phyloP scores from a whole-genome alignment of 2,113 vertebrate species.

The Australoheros scitulus region DNA sequence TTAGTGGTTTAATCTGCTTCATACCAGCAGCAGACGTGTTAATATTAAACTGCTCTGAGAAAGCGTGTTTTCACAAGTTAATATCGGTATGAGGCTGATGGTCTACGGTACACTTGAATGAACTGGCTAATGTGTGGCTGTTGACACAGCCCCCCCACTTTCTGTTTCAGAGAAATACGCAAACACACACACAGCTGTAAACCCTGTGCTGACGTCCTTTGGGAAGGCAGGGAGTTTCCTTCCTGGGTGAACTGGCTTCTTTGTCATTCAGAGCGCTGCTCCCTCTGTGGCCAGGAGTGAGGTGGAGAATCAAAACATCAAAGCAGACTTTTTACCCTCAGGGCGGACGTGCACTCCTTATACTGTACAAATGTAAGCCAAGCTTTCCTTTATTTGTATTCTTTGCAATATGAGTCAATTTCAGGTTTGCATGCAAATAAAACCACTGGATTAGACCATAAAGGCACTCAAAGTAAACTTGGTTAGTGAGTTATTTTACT shows the following conservation, averaged over 20 bases:
- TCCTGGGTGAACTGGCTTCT: conserved; percentile 56
- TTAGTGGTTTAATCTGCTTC: not conserved
- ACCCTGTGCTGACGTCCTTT: conserved; percentile 56
- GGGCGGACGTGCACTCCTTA: not conserved
- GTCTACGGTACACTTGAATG: conserved; percentile 5
- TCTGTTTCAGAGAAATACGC: conserved; percentile 6
- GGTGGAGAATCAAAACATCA: conserved; percentile 52
- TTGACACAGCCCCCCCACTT: conserved; percentile 37
- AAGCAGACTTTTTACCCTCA: conserved; percentile 27
- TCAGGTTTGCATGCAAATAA: not conserved
- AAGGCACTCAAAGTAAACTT: not conserved
- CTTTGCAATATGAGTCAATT: not conserved
- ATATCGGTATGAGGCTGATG: conserved; percentile 48
- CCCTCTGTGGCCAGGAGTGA: conserved; percentile 24
- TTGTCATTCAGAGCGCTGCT: conserved; percentile 50
- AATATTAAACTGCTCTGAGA: conserved; percentile 3
- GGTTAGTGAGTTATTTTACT: not conserved
- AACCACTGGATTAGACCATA: not conserved
- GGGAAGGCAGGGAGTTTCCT: conserved; percentile 71
- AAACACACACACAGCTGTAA: conserved; percentile 58
- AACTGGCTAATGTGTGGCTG: conserved; percentile 33
- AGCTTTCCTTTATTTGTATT: not conserved
- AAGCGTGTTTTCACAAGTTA: conserved; percentile 24
- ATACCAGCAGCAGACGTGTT: not conserved
- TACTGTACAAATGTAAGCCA: not conserved